Conservation (phyloP, 2,797 vertebrate genomes). For the Crax fasciolata region DNA sequence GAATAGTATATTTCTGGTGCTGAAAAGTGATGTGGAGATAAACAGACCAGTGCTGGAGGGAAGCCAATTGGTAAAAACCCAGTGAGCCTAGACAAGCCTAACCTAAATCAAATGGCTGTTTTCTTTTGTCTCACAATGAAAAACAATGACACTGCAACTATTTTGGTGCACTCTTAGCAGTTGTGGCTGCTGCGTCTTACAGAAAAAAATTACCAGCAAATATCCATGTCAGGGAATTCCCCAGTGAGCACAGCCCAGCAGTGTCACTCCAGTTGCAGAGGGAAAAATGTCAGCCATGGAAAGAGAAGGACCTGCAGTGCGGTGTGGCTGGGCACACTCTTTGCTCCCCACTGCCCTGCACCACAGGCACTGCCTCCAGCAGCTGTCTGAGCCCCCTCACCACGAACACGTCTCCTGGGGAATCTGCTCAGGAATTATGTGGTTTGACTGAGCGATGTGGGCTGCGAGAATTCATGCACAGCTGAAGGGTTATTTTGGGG, state of each 20-base stretch:
- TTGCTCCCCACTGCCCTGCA: neutral
- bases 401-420: neutral
- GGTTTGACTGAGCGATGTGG: neutral
- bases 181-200: neutral
- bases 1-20: neutral
- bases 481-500: constrained; percentile 53
- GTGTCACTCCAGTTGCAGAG: neutral
- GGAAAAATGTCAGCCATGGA: neutral
- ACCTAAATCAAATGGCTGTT: neutral
- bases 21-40: neutral
- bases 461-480: neutral
- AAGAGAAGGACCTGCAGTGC: neutral
- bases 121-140: neutral
- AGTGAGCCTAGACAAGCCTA: neutral
- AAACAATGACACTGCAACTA: neutral
- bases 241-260: neutral
- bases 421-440: constrained; percentile 25
- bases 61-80: neutral
- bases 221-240: neutral
- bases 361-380: neutral
- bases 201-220: neutral
- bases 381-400: neutral
- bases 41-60: neutral
- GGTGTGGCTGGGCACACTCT: rapidly evolving
- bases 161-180: neutral